Conservation (phyloP, 2,797 vertebrate species). For the Ptychobarbus kaznakovi region DNA sequence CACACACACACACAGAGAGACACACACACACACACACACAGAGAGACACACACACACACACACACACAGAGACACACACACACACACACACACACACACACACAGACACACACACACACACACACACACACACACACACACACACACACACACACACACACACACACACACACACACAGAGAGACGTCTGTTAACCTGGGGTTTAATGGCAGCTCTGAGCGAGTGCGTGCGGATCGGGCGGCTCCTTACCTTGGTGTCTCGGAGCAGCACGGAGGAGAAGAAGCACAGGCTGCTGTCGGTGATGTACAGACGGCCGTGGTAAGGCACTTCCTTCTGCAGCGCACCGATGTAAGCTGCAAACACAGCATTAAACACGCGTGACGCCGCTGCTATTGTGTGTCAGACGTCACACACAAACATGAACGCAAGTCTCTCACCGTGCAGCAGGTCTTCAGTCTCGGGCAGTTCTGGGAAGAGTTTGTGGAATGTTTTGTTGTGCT, state of each 20-base stretch:
- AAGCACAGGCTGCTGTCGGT: constrained; percentile 82
- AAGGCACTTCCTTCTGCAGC: constrained; percentile 87
- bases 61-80: constrained; percentile 2
- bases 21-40: constrained; percentile 21
- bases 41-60: too few species aligned
- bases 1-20: too few species aligned
- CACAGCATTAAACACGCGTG: neutral
- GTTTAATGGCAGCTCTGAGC: neutral
- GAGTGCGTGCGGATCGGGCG: too few species aligned
- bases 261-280: constrained; percentile 85
- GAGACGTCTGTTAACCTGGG: neutral
- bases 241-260: constrained; percentile 82
- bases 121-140: neutral
- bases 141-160: neutral
- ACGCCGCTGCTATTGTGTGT: neutral
- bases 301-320: constrained; percentile 86
- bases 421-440: constrained; percentile 68
- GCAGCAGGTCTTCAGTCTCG: constrained; percentile 77
- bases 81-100: neutral
- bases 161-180: neutral
- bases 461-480: constrained; percentile 84
- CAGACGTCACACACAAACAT: neutral
- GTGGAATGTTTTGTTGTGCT: constrained; percentile 83
- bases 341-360: constrained; percentile 85
- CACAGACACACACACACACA: neutral